A percentile compares a stretch with the other conserved stretches of the same genome.
These are phyloP conservation scores for Heliconius hermathena DNA, from an alignment of 1,140 invertebrate species.

Conservation along the genomic window DNA sequence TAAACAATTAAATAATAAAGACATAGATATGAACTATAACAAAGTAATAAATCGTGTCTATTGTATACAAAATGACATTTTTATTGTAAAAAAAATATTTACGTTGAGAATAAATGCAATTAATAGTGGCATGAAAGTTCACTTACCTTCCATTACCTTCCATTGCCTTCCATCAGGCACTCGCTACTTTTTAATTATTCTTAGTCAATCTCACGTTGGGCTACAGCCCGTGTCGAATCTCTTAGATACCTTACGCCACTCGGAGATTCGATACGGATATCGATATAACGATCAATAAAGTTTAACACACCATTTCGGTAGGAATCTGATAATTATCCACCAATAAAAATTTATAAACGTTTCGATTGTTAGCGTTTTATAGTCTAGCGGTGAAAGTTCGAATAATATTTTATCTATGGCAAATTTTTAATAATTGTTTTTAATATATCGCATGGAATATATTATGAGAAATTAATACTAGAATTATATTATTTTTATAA, in stretches of 20 bases:
- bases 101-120: constrained; percentile 27
- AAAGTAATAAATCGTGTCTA: not conserved
- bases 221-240: constrained; percentile 61
- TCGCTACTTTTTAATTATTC: constrained; percentile 75
- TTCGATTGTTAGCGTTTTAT: constrained; percentile 64
- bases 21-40: constrained; percentile 6
- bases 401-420: constrained; percentile 33
- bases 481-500: constrained; percentile 11
- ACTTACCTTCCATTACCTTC: constrained; percentile 39
- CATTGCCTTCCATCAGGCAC: constrained; percentile 34
- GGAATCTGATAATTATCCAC: constrained; percentile 72
- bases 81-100: constrained; percentile 10
- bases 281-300: constrained; percentile 72
- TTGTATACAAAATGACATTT: constrained; percentile 11
- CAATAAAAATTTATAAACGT: constrained; percentile 68
- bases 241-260: constrained; percentile 61
- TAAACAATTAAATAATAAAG: constrained; percentile 5
- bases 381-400: constrained; percentile 62
- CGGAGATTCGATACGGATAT: constrained; percentile 64
- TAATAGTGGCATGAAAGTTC: constrained; percentile 36
- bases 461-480: constrained; percentile 37
- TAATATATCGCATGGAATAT: constrained; percentile 34
- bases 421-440: constrained; percentile 45
- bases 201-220: constrained; percentile 63
- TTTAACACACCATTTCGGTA: constrained; percentile 79